A percentile compares a stretch with the other conserved stretches of the same genome.
These are phyloP conservation scores for Mastacembelus armatus DNA, from an alignment of 2,797 vertebrate species.

Conservation along the genomic window DNA sequence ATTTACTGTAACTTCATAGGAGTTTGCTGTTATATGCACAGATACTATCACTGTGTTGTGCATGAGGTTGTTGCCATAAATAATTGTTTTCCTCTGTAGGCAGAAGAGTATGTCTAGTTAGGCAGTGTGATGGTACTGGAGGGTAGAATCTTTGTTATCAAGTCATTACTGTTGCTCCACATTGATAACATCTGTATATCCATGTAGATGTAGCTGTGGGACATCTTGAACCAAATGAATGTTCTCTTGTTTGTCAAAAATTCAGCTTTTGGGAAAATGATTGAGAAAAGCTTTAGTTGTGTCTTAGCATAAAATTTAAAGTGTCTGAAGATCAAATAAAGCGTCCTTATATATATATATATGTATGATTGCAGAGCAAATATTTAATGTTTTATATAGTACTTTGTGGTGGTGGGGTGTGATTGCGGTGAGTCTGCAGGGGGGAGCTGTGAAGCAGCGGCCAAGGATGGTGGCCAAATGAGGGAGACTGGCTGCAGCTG, in stretches of 20 bases:
- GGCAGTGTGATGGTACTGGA: neutral
- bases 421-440: too few relatives aligned
- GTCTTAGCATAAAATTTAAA: neutral
- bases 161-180: neutral
- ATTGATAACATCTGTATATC: neutral
- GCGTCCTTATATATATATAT: slow-evolving; percentile 1
- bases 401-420: too few relatives aligned
- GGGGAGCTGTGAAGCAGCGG: too few relatives aligned
- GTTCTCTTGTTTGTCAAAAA: neutral
- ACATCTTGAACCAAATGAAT: neutral
- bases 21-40: neutral
- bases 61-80: neutral
- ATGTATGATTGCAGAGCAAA: slow-evolving; percentile 15
- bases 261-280: neutral
- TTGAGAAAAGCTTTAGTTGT: slow-evolving; percentile 7
- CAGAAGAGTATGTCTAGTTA: neutral
- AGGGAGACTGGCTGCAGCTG: too few relatives aligned
- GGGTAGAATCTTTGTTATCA: neutral
- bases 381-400: neutral
- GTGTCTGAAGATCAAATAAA: neutral
- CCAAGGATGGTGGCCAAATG: too few relatives aligned
- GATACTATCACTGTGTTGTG: neutral
- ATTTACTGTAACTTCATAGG: too few relatives aligned
- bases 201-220: neutral
- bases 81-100: neutral